These are phyloP conservation scores for Cephalopholis sonnerati DNA, from an alignment of 2,113 vertebrate genomes.

Conservation along the genomic window DNA sequence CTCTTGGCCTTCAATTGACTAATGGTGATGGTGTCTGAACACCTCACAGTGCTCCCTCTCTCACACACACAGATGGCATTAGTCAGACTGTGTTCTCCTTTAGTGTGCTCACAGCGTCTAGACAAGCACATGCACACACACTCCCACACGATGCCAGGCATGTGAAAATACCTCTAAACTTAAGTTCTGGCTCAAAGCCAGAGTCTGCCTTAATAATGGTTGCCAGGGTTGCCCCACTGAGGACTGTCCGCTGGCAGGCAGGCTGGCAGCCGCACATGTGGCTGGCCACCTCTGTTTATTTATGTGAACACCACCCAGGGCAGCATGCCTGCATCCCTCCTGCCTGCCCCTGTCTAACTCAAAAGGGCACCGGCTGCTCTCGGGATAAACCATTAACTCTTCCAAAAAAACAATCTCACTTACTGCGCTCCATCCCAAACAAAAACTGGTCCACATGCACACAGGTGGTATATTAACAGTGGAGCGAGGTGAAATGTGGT, in stretches of 20 bases:
- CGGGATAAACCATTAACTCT: constrained; percentile 48
- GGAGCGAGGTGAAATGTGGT: not conserved
- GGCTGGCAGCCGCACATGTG: constrained; percentile 49
- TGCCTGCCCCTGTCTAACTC: constrained; percentile 12
- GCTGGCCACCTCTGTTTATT: constrained; percentile 63
- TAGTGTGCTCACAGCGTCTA: constrained; percentile 48
- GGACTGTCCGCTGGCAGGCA: constrained; percentile 52
- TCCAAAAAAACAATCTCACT: constrained; percentile 39
- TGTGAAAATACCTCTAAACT: constrained; percentile 57
- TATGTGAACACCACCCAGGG: constrained; percentile 42
- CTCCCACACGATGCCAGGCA: constrained; percentile 48
- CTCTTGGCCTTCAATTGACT: constrained; percentile 51
- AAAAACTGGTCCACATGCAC: constrained; percentile 12
- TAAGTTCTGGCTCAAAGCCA: constrained; percentile 52
- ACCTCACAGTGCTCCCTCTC: constrained; percentile 7
- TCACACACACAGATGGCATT: constrained; percentile 25
- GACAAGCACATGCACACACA: constrained; percentile 45
- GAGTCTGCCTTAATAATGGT: constrained; percentile 44
- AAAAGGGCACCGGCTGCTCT: constrained; percentile 47
- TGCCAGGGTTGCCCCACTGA: constrained; percentile 60
- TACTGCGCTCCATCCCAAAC: not conserved
- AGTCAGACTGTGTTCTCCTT: constrained; percentile 36
- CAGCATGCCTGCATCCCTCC: constrained; percentile 47
- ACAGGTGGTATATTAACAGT: constrained; percentile 24
- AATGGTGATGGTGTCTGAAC: constrained; percentile 41